These are phyloP conservation scores for Trichechus manatus DNA, from an alignment of 2,113 vertebrate species.

Conservation along the genomic window DNA sequence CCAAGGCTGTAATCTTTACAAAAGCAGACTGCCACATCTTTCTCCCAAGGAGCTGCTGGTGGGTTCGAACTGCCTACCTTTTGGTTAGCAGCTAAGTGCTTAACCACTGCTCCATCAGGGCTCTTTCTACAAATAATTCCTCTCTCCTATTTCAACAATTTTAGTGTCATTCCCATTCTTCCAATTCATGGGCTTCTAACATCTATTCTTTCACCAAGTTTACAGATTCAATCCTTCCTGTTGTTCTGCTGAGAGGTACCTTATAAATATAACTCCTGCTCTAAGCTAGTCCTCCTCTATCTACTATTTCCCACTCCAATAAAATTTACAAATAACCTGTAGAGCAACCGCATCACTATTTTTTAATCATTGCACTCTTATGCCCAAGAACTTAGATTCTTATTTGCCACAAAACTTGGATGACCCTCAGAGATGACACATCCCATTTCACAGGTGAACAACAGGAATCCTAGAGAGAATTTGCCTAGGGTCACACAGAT, in stretches of 20 bases:
- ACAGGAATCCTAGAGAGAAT: not conserved
- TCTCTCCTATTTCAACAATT: not conserved
- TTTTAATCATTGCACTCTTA: not conserved
- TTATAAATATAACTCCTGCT: not conserved
- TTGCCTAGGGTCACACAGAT: not conserved
- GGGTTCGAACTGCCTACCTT: no score
- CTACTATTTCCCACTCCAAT: not conserved
- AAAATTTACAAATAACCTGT: not conserved
- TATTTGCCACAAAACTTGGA: not conserved
- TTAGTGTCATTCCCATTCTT: not conserved
- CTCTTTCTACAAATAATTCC: constrained; percentile 32
- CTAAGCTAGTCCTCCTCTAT: not conserved
- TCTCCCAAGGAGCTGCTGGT: no score
- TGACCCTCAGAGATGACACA: not conserved
- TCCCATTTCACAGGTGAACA: not conserved
- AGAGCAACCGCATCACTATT: not conserved
- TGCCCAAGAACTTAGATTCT: not conserved
- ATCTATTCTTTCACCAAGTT: not conserved
- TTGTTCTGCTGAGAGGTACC: not conserved
- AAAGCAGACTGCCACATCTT: no score
- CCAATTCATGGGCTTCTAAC: not conserved
- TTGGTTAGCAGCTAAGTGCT: no score
- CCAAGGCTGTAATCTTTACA: no score
- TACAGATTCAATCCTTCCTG: not conserved
- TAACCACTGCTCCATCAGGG: no score